Percentiles rank a stretch among this genome's conserved stretches.
Conservation (phyloP, 2,888 invertebrate species). For the Dichetophora obliterata region DNA sequence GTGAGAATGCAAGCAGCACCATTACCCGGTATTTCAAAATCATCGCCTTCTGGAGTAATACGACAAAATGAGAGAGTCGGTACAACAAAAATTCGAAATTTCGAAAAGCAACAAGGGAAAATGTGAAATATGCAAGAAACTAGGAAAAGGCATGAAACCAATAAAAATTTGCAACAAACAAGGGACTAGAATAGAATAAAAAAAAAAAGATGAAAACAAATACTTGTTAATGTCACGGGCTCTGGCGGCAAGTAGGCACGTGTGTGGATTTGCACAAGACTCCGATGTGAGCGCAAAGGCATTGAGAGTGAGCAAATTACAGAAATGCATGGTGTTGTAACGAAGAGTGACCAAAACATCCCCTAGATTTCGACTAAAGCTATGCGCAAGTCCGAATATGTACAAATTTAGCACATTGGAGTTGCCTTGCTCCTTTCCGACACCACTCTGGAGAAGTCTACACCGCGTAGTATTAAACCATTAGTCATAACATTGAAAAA, state of each 20-base stretch:
- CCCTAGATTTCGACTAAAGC: not conserved
- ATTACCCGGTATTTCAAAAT: too few species aligned
- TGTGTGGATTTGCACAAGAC: constrained; percentile 2
- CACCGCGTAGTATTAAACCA: too few species aligned
- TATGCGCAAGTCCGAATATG: not conserved
- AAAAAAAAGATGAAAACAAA: not conserved
- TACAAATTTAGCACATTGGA: not conserved
- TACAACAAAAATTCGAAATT: not conserved
- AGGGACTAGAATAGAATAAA: not conserved
- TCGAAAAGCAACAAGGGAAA: not conserved
- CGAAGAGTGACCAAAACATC: not conserved
- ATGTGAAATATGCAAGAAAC: not conserved
- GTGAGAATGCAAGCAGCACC: not conserved
- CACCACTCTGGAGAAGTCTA: not conserved
- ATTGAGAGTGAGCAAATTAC: not conserved
- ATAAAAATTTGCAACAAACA: not conserved
- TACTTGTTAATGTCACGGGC: not conserved
- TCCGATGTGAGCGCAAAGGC: not conserved
- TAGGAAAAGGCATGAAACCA: not conserved
- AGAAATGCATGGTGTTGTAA: not conserved
- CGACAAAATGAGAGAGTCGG: not conserved
- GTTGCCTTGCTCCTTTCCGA: not conserved
- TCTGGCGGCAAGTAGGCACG: not conserved
- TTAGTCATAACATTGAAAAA: too few species aligned
- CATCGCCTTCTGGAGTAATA: too few species aligned